A percentile compares a stretch with the other conserved stretches of the same genome.
phyloP scores from a whole-genome alignment of 2,113 vertebrate species.

The Oreochromis niloticus region DNA sequence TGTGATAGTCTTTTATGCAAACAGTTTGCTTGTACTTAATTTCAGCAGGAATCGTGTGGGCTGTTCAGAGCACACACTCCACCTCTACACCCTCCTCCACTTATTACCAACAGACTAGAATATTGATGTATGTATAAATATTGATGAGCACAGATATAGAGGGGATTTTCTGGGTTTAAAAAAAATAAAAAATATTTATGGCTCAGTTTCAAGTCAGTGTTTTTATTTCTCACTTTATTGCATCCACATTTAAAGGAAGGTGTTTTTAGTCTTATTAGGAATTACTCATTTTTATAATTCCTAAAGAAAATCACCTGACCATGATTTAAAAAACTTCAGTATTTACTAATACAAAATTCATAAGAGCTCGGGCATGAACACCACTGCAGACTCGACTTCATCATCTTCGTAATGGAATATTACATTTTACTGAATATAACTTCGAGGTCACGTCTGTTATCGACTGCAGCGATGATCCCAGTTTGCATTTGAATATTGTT shows the following conservation, averaged over 20 bases:
- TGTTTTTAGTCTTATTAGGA: background rate
- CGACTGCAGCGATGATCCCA: background rate
- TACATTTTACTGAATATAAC: constrained; percentile 5
- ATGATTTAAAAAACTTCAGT: background rate
- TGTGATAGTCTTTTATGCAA: background rate
- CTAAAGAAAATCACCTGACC: background rate
- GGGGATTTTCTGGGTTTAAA: background rate
- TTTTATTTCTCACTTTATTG: background rate
- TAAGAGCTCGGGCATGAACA: background rate
- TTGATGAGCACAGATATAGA: constrained; percentile 7
- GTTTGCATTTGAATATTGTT: background rate
- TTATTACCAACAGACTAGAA: background rate
- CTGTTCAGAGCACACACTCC: background rate
- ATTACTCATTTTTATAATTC: background rate
- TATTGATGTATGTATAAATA: constrained; percentile 26
- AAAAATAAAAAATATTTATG: background rate
- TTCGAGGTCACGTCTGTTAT: background rate
- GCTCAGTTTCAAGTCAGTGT: background rate
- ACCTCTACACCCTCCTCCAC: background rate
- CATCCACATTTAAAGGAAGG: background rate
- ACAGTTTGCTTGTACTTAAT: background rate
- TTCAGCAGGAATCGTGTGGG: background rate
- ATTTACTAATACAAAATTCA: background rate
- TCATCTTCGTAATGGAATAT: constrained; percentile 7
- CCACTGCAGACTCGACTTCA: background rate